Percentiles rank a stretch among this genome's conserved stretches.
These are phyloP conservation scores for Drosophila pachea DNA, from an alignment of 1,140 invertebrate species.

Conservation along the genomic window DNA sequence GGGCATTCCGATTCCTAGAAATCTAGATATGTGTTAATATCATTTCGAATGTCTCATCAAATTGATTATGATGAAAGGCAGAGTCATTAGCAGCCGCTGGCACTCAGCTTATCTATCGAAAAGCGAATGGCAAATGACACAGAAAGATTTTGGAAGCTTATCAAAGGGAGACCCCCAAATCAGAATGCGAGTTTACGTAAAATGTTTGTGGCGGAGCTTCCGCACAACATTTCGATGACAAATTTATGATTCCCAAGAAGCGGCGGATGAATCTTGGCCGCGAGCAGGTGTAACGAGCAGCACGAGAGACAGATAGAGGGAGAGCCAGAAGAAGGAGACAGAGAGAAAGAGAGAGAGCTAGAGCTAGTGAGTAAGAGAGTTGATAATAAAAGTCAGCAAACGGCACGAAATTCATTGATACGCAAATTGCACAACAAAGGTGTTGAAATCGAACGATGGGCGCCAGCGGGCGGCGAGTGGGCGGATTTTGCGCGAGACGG, in stretches of 20 bases:
- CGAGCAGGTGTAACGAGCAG: conserved; percentile 44
- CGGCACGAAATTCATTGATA: conserved; percentile 30
- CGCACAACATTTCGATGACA: conserved; percentile 54
- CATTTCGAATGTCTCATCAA: background rate
- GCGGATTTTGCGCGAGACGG: background rate
- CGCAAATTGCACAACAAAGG: conserved; percentile 36
- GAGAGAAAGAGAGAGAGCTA: background rate
- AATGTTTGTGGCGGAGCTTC: conserved; percentile 27
- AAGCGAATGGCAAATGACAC: conserved; percentile 13
- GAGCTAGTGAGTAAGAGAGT: background rate
- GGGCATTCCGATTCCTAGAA: too few species aligned
- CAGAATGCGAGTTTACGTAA: conserved; percentile 24
- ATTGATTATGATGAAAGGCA: background rate
- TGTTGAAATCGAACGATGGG: background rate
- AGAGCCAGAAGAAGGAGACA: conserved; percentile 6
- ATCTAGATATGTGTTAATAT: background rate
- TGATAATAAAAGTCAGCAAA: conserved; percentile 16
- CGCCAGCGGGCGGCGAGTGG: too few species aligned
- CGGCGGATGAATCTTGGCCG: conserved; percentile 53
- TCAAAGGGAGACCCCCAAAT: conserved; percentile 39
- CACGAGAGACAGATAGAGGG: background rate
- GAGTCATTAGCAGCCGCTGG: conserved; percentile 24
- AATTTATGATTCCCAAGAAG: conserved; percentile 55
- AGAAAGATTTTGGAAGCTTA: conserved; percentile 23
- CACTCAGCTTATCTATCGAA: conserved; percentile 33